Conservation (phyloP, 2,113 vertebrate genomes). For the Tachycineta bicolor region DNA sequence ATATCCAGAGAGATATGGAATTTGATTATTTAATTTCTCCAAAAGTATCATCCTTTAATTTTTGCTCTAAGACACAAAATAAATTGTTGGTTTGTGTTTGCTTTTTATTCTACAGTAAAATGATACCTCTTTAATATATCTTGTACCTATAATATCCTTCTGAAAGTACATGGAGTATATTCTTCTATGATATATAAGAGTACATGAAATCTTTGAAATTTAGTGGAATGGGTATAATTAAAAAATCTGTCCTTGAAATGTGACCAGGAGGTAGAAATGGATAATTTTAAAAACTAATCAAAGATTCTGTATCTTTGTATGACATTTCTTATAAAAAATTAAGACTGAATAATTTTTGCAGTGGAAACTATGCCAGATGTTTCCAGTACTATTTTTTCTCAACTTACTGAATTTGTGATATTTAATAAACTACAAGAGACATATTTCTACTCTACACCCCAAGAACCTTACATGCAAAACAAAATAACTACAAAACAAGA, state of each 20-base stretch:
- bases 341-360: not conserved
- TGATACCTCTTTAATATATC: not conserved
- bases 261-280: not conserved
- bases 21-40: not conserved
- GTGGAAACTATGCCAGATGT: not conserved
- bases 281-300: not conserved
- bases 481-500: not conserved
- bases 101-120: not conserved
- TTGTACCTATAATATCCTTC: not conserved
- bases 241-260: not conserved
- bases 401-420: not conserved
- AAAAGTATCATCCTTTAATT: not conserved
- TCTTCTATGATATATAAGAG: not conserved
- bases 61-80: not conserved
- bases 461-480: not conserved
- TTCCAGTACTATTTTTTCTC: not conserved
- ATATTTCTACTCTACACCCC: not conserved
- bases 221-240: not conserved
- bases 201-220: not conserved
- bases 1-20: not conserved
- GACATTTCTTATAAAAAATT: not conserved
- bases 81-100: not conserved
- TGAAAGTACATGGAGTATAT: not conserved
- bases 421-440: not conserved
- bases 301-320: not conserved